These are phyloP conservation scores for Cotesia glomerata DNA, from an alignment of 1,140 invertebrate species.

Conservation along the genomic window DNA sequence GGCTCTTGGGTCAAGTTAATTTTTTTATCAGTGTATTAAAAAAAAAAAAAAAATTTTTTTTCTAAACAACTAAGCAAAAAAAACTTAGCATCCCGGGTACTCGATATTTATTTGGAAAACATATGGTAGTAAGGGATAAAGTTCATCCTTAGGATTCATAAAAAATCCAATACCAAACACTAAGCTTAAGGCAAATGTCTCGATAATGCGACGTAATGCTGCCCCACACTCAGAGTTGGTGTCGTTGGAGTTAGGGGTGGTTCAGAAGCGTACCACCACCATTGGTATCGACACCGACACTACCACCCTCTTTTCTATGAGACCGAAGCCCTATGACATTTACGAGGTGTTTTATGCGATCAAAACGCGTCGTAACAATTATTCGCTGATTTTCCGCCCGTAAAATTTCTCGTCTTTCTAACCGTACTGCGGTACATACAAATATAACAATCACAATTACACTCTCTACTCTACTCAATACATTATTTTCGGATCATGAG, in stretches of 20 bases:
- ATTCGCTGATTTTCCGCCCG: constrained; percentile 30
- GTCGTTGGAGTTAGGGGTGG: constrained; percentile 9
- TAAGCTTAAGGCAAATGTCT: constrained; percentile 19
- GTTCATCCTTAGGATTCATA: constrained; percentile 1
- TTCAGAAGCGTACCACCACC: background rate
- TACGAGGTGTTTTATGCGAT: constrained; percentile 65
- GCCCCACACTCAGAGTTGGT: background rate
- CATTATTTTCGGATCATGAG: background rate
- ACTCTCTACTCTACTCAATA: background rate
- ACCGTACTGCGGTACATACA: background rate
- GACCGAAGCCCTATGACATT: constrained; percentile 52
- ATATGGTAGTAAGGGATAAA: background rate
- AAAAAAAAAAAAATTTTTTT: no score
- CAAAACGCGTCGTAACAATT: constrained; percentile 38
- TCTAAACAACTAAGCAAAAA: no score
- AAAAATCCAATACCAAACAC: constrained; percentile 6
- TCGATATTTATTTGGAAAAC: no score
- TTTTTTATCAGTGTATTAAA: no score
- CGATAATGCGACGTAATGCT: constrained; percentile 49
- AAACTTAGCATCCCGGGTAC: no score
- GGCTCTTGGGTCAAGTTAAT: no score
- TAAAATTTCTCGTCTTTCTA: constrained; percentile 21
- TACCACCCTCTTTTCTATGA: constrained; percentile 36
- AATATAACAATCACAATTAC: background rate
- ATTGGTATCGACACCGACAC: constrained; percentile 30